These are phyloP conservation scores for Marcusenius ussheri DNA, from an alignment of 2,113 vertebrate species.

Conservation along the genomic window DNA sequence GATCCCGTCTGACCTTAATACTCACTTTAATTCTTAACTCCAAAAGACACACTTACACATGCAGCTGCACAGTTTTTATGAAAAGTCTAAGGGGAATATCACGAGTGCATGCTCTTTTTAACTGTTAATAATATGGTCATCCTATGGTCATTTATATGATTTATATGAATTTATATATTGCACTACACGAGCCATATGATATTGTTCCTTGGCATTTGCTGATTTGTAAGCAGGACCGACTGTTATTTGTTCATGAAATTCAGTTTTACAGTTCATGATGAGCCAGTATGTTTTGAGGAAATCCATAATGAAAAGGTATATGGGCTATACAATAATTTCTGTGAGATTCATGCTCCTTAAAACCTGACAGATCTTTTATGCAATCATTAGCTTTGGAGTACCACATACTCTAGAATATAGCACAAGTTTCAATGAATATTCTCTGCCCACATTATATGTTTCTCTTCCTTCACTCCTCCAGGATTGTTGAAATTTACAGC, in stretches of 20 bases:
- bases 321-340: background rate
- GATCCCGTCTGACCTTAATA: conserved; percentile 63
- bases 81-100: background rate
- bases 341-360: background rate
- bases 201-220: background rate
- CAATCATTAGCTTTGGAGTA: background rate
- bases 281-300: conserved; percentile 40
- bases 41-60: background rate
- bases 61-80: background rate
- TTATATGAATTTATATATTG: background rate
- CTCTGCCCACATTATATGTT: background rate
- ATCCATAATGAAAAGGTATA: conserved; percentile 25
- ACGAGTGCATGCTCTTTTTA: background rate
- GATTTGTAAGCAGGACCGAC: background rate
- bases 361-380: background rate
- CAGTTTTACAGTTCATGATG: conserved; percentile 22
- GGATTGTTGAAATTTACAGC: conserved; percentile 98
- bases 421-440: background rate
- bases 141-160: background rate
- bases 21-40: conserved; percentile 48
- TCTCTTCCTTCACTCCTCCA: conserved; percentile 41
- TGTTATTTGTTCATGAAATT: background rate
- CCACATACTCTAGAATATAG: background rate
- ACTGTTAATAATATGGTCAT: background rate
- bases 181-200: background rate